phyloP scores from a whole-genome alignment of 2,797 vertebrate species.

The Mus caroli region DNA sequence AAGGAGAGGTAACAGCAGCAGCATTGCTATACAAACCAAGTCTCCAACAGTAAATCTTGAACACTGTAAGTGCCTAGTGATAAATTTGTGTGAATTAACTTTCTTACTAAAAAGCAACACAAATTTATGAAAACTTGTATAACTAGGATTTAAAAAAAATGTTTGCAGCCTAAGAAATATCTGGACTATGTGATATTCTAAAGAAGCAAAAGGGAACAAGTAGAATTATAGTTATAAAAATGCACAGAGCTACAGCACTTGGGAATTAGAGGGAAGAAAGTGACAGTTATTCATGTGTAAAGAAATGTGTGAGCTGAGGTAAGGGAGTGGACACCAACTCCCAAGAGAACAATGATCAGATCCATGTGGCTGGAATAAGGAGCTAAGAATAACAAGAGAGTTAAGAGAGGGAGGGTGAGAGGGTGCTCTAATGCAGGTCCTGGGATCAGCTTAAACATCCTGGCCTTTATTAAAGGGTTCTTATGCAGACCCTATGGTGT shows the following conservation, averaged over 20 bases:
- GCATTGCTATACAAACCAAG: background rate
- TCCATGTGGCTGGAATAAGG: background rate
- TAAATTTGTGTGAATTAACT: background rate
- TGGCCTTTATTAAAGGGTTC: background rate
- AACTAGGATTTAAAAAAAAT: background rate
- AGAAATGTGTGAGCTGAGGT: background rate
- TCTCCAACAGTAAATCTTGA: background rate
- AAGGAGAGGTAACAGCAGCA: background rate
- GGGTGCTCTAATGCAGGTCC: too few relatives aligned
- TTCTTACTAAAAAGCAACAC: slow-evolving; percentile 39
- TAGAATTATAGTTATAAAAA: background rate
- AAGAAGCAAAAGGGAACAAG: background rate
- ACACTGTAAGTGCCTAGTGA: background rate
- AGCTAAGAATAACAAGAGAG: background rate
- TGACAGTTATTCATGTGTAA: too few relatives aligned
- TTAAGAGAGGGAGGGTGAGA: accelerated
- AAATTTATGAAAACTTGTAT: background rate
- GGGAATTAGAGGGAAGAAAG: background rate
- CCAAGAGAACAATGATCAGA: background rate
- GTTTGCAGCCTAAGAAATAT: background rate
- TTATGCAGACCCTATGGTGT: background rate
- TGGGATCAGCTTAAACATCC: accelerated
- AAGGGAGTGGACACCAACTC: too few relatives aligned
- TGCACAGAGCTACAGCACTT: background rate
- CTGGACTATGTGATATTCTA: background rate